These are phyloP conservation scores for Brachionus sp. DNA, from an alignment of 1,140 invertebrate species.

Conservation along the genomic window DNA sequence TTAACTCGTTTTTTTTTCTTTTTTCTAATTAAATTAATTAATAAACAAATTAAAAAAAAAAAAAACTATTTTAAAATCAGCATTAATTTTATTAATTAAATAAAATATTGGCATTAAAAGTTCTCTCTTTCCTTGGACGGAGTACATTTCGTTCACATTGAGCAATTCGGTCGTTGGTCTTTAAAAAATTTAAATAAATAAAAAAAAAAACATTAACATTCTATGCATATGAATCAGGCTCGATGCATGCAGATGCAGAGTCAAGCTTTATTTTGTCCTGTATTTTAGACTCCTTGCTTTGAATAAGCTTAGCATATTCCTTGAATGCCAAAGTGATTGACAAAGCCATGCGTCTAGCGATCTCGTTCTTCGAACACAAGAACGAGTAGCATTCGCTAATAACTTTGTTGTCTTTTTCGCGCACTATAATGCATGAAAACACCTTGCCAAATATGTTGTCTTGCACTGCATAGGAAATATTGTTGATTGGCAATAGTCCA, in stretches of 20 bases:
- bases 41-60: no score
- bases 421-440: constrained; percentile 21
- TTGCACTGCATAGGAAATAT: constrained; percentile 43
- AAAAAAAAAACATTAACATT: not conserved
- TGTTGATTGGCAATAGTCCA: constrained; percentile 12
- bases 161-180: not conserved
- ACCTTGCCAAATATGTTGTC: constrained; percentile 37
- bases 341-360: not conserved
- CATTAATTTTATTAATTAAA: not conserved
- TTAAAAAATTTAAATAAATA: no score
- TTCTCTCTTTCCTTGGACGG: not conserved
- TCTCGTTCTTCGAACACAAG: constrained; percentile 29
- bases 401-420: constrained; percentile 10
- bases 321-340: constrained; percentile 37
- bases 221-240: constrained; percentile 37
- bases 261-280: not conserved
- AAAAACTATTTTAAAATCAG: not conserved
- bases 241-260: not conserved
- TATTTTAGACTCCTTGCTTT: not conserved
- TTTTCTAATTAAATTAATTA: no score
- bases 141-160: not conserved
- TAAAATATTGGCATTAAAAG: not conserved
- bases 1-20: no score
- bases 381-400: constrained; percentile 45
- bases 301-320: constrained; percentile 32